phyloP scores from a whole-genome alignment of 2,797 vertebrate species.

The Notamacropus eugenii region DNA sequence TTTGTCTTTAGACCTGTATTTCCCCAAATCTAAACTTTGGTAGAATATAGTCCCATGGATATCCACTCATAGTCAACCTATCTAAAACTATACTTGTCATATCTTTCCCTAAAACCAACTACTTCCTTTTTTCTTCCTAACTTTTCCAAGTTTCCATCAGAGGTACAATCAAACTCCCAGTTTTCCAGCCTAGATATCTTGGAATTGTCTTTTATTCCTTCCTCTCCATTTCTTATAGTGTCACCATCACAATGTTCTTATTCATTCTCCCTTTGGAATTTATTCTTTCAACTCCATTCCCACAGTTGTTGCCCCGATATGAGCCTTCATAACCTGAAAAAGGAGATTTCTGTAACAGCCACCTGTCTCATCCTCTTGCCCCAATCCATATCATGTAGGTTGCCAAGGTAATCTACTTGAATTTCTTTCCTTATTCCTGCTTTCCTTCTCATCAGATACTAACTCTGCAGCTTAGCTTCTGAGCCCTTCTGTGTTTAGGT shows the following conservation, averaged over 20 bases:
- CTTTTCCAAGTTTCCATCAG: background rate
- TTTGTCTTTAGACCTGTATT: background rate
- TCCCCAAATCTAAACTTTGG: background rate
- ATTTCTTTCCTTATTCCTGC: background rate
- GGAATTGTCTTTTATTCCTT: background rate
- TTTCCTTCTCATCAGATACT: background rate
- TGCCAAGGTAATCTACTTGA: background rate
- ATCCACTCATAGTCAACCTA: background rate
- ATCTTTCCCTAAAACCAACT: background rate
- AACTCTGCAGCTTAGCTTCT: background rate
- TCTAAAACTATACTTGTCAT: background rate
- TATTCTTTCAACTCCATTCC: background rate
- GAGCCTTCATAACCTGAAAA: background rate
- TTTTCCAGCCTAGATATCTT: background rate
- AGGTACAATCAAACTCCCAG: background rate
- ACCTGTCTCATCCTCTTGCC: background rate
- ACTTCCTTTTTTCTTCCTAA: background rate
- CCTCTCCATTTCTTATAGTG: background rate
- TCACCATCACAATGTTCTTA: background rate
- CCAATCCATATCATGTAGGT: background rate
- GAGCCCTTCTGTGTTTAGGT: background rate
- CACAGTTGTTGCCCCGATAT: background rate
- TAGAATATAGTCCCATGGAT: background rate
- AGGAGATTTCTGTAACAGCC: background rate
- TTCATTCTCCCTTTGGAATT: background rate